Evolutionary conservation across 2,797 vertebrate species (phyloP).

Genomic region (Cirrhinus mrigala): DNA sequence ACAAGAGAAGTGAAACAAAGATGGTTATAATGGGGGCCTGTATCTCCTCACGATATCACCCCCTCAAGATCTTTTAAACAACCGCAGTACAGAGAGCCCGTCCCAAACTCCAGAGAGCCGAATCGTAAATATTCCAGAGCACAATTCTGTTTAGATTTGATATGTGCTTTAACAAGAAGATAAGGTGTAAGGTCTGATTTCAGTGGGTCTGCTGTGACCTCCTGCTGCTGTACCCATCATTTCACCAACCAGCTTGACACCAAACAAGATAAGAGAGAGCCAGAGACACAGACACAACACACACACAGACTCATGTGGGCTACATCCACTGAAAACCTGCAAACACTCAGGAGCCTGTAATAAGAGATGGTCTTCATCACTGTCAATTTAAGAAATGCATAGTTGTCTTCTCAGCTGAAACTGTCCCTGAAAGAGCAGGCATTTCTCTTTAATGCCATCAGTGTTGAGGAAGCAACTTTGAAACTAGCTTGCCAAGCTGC

Average conservation of each 20-base stretch:
- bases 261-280: conserved; percentile 78
- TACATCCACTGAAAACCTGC: conserved; percentile 32
- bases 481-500: conserved; percentile 19
- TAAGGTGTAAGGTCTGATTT: conserved; percentile 70
- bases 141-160: conserved; percentile 72
- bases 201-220: conserved; percentile 65
- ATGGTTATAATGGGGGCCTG: conserved; percentile 35
- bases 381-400: conserved; percentile 37
- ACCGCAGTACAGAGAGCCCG: conserved; percentile 68
- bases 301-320: conserved; percentile 43
- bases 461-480: conserved; percentile 12
- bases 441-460: conserved; percentile 32
- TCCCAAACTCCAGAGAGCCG: conserved; percentile 61
- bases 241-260: conserved; percentile 68
- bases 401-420: conserved; percentile 44
- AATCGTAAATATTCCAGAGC: conserved; percentile 74
- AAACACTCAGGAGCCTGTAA: conserved; percentile 45
- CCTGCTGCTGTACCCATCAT: conserved; percentile 71
- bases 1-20: conserved; percentile 62
- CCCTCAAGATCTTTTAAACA: conserved; percentile 63
- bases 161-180: conserved; percentile 71
- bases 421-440: conserved; percentile 25
- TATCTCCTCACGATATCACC: conserved; percentile 36
- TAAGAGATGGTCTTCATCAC: conserved; percentile 48
- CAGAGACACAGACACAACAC: conserved; percentile 63